Conservation (phyloP, 2,113 vertebrate genomes). For the Ptilorrhoa leucosticta region DNA sequence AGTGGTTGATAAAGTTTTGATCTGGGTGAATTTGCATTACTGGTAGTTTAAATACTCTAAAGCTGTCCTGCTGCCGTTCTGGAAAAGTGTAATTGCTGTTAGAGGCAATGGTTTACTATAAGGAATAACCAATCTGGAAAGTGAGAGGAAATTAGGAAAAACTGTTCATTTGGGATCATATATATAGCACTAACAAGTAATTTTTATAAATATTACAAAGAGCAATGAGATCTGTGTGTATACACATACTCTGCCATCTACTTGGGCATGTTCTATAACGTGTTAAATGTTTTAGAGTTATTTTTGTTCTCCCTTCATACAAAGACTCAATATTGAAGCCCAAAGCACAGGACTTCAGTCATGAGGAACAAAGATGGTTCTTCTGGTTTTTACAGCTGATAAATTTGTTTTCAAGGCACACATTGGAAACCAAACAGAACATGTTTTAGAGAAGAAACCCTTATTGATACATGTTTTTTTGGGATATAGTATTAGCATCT, state of each 20-base stretch:
- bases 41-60: background rate
- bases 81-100: background rate
- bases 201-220: background rate
- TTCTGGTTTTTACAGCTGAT: conserved; percentile 69
- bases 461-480: background rate
- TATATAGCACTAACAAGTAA: background rate
- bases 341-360: conserved; percentile 63
- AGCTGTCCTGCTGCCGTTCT: background rate
- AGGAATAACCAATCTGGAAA: background rate
- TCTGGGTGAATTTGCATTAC: background rate
- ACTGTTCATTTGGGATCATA: background rate
- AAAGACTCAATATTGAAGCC: conserved; percentile 35
- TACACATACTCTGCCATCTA: background rate
- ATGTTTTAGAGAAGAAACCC: conserved; percentile 28
- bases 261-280: background rate
- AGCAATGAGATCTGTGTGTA: background rate
- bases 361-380: conserved; percentile 66
- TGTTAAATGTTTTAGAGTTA: background rate
- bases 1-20: background rate
- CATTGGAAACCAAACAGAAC: conserved; percentile 51
- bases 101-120: background rate
- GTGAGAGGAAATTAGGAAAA: background rate
- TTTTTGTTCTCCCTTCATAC: conserved; percentile 40
- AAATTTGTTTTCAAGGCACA: conserved; percentile 65
- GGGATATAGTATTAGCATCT: conserved; percentile 42